A percentile compares a stretch with the other conserved stretches of the same genome.
These are phyloP conservation scores for Glomeris marginata DNA, from an alignment of 2,888 invertebrate species.

Conservation along the genomic window DNA sequence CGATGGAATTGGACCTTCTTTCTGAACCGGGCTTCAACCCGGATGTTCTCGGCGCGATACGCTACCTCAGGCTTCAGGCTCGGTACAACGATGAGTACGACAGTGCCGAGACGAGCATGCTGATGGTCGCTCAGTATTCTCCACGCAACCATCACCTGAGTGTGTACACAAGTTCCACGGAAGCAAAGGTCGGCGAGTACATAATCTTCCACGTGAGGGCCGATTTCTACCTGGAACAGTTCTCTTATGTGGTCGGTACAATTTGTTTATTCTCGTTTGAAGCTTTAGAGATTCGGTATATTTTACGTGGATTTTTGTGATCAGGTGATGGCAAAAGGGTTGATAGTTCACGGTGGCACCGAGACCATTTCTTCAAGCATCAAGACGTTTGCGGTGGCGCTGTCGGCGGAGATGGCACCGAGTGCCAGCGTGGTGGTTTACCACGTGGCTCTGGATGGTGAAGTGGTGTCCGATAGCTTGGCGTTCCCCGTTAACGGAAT, in stretches of 20 bases:
- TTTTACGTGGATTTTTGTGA: conserved; percentile 6
- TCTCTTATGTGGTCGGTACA: conserved; percentile 58
- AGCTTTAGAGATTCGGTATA: too few species aligned
- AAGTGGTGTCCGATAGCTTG: conserved; percentile 77
- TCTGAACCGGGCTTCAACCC: conserved; percentile 40
- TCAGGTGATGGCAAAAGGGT: conserved; percentile 72
- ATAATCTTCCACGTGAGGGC: conserved; percentile 86
- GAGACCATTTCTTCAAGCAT: conserved; percentile 57
- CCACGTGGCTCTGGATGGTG: conserved; percentile 60
- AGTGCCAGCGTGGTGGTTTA: conserved; percentile 80
- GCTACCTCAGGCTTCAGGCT: conserved; percentile 32
- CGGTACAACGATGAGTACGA: conserved; percentile 51
- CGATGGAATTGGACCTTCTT: conserved; percentile 58
- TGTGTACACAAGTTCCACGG: conserved; percentile 65
- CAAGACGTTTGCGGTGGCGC: conserved; percentile 33
- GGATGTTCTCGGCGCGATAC: conserved; percentile 17
- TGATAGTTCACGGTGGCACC: conserved; percentile 66
- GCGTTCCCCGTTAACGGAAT: conserved; percentile 96
- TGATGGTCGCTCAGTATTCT: conserved; percentile 63
- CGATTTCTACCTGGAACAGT: conserved; percentile 74
- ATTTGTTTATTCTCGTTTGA: background rate
- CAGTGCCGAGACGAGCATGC: conserved; percentile 48
- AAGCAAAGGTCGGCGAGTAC: conserved; percentile 79
- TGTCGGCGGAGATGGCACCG: conserved; percentile 50
- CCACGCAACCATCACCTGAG: conserved; percentile 68